A percentile compares a stretch with the other conserved stretches of the same genome.
Conservation (phyloP, 1,140 invertebrate genomes). For the Colletes gigas region DNA sequence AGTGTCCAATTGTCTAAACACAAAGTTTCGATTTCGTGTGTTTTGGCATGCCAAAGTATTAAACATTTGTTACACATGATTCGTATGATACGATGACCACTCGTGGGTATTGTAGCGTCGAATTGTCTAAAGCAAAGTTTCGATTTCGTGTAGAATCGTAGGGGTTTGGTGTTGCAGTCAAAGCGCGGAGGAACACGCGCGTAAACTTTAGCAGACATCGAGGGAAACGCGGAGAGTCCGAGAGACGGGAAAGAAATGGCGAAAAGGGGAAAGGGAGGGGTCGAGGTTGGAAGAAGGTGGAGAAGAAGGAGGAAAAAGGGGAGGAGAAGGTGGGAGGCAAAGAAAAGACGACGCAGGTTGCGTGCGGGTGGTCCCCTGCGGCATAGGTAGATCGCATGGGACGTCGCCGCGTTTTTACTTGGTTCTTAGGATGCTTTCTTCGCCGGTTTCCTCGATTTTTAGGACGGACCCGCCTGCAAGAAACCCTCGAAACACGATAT, state of each 20-base stretch:
- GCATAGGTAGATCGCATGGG: slow-evolving; percentile 68
- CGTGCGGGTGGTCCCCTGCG: slow-evolving; percentile 77
- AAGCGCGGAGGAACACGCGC: too few relatives aligned
- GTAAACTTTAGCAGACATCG: too few relatives aligned
- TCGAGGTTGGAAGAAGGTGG: slow-evolving; percentile 54
- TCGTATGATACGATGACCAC: too few relatives aligned
- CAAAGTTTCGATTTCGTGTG: too few relatives aligned
- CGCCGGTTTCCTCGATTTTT: slow-evolving; percentile 37
- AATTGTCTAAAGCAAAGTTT: too few relatives aligned
- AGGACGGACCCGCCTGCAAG: background rate
- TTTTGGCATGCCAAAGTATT: too few relatives aligned
- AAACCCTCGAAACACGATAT: slow-evolving; percentile 10
- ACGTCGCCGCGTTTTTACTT: slow-evolving; percentile 70
- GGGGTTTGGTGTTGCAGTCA: too few relatives aligned
- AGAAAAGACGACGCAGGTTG: slow-evolving; percentile 68
- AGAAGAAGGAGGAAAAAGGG: slow-evolving; percentile 46
- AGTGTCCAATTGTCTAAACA: too few relatives aligned
- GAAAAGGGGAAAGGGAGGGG: slow-evolving; percentile 49
- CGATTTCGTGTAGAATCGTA: too few relatives aligned
- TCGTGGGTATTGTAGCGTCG: too few relatives aligned
- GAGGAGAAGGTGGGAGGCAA: slow-evolving; percentile 59
- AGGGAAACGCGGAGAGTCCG: background rate
- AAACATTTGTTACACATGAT: too few relatives aligned
- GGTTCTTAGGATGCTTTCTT: slow-evolving; percentile 62
- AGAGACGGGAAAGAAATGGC: background rate